A percentile compares a stretch with the other conserved stretches of the same genome.
These are phyloP conservation scores for Merops nubicus DNA, from an alignment of 2,113 vertebrate species.

Conservation along the genomic window DNA sequence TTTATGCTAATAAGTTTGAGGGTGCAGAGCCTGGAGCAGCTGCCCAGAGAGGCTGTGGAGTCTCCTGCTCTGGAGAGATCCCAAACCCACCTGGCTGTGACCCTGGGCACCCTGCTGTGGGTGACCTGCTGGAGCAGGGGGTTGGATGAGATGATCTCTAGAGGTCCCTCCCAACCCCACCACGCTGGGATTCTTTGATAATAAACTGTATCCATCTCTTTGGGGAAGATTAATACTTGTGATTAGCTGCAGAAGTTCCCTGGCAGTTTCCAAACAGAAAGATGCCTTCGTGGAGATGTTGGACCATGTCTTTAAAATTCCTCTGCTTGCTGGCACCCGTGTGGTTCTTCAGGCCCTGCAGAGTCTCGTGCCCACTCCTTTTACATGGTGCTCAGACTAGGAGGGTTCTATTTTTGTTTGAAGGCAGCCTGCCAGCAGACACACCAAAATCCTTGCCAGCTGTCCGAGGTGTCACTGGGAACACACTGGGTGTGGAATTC, in stretches of 20 bases:
- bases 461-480: background rate
- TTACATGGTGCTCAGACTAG: background rate
- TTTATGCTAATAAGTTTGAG: background rate
- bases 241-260: background rate
- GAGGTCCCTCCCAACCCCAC: background rate
- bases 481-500: background rate
- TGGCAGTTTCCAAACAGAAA: background rate
- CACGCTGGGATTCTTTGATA: background rate
- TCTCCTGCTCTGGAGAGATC: too few species aligned
- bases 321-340: background rate
- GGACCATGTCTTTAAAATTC: fast-evolving
- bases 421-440: background rate
- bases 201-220: background rate
- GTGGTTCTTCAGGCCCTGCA: too few species aligned
- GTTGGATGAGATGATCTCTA: background rate
- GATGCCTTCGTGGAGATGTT: fast-evolving
- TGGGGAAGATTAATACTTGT: fast-evolving
- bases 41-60: background rate
- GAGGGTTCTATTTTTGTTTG: background rate
- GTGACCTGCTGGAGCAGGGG: too few species aligned
- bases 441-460: background rate
- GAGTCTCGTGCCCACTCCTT: background rate
- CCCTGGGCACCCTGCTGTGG: too few species aligned
- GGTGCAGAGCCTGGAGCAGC: background rate
- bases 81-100: too few species aligned